Conservation (phyloP, 2,113 vertebrate species). For the Nothoprocta pentlandii region DNA sequence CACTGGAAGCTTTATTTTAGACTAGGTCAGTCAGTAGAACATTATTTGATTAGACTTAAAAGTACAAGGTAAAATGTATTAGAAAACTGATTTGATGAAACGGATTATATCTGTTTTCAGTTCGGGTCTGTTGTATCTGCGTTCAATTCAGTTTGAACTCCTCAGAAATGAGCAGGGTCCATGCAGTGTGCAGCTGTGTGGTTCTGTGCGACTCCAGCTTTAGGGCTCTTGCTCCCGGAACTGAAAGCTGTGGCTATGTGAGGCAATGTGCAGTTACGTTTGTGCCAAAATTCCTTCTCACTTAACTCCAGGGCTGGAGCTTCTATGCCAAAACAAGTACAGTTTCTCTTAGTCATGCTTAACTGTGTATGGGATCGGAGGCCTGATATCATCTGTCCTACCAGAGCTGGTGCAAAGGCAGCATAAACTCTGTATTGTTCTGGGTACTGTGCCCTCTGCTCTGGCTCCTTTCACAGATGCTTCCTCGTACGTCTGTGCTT, state of each 20-base stretch:
- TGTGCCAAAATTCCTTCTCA: background rate
- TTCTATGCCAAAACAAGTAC: background rate
- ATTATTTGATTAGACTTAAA: background rate
- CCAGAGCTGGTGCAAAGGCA: background rate
- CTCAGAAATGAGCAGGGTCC: background rate
- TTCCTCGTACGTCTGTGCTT: background rate
- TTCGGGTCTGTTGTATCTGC: background rate
- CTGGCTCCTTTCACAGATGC: background rate
- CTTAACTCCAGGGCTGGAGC: background rate
- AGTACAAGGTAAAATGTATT: background rate
- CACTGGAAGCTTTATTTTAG: background rate
- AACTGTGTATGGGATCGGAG: background rate
- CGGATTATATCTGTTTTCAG: background rate
- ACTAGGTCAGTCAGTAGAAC: background rate
- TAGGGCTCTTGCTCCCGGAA: background rate
- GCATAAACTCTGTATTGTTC: background rate
- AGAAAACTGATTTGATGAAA: background rate
- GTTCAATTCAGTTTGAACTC: background rate
- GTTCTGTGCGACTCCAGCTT: fast-evolving
- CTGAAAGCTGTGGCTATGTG: background rate
- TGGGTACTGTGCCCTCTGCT: fast-evolving
- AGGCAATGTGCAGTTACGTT: background rate
- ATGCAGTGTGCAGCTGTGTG: background rate
- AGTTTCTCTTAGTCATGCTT: background rate
- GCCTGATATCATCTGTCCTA: background rate